Base-by-base conservation (phyloP, 1,140 invertebrate genomes). In the Reticulitermes speratus region DNA sequence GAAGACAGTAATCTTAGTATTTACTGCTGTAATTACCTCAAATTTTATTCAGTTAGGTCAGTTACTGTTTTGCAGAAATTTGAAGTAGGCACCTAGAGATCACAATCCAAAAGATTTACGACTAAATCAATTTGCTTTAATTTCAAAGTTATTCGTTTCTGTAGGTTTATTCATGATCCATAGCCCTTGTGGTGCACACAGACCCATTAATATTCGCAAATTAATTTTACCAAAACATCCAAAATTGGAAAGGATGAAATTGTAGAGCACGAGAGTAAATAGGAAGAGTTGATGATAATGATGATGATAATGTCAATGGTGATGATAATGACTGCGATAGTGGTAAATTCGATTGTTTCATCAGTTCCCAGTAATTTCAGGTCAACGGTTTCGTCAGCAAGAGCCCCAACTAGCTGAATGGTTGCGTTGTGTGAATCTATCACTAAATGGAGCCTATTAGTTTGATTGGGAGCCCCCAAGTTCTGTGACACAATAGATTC, bases 311-410 rank as follows among this genome's bases (percentile, higher is more conserved):
- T 25, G 14, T 12, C 16, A 11, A 3, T 30, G n/a, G 65, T 75
- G n/a, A 75, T 75, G n/a, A 30, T 75, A 16, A 30, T 75, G 65
- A 59, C 21, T 14, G 21, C 55, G 55, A 75, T 75, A 30, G n/a
- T 75, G 65, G 65, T 75, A 75, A 75, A 75, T 75, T 25, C 65
- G 65, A 75, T 75, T 75, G 65, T 75, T 75, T 75, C 65, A 16
- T 75, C 65, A 75, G 65, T 75, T 75, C 25, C 25, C 25, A 25
- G 65, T 75, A 75, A 75, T 75, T 75, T 75, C 65, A 75, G 65
- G 65, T 75, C 65, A 75, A 8, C 65, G 65, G n/a, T 75, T 75
- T 75, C 25, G 65, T 14, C 11, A 75, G 65, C 65, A 30, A 75
- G 59, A 25, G 7, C 65, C 2, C 65, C 65, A 12, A 8, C 25